These are phyloP conservation scores for Mimas tiliae DNA, from an alignment of 2,888 invertebrate species.

Conservation along the genomic window DNA sequence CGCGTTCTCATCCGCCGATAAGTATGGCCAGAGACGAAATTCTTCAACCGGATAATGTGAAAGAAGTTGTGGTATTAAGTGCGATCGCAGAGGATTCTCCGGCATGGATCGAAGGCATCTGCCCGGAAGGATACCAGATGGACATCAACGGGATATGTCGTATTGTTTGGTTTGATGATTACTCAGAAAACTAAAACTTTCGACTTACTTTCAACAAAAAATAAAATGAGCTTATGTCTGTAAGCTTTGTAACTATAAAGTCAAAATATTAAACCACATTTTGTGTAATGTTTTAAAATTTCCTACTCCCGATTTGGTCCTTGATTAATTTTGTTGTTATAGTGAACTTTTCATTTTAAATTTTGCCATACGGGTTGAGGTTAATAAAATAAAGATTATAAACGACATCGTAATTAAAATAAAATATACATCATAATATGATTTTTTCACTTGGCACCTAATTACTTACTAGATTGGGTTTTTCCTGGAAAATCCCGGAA, in stretches of 20 bases:
- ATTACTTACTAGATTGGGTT: too few relatives aligned
- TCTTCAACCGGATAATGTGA: slow-evolving; percentile 35
- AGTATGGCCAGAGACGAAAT: slow-evolving; percentile 29
- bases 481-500: too few relatives aligned
- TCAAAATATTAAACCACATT: not conserved
- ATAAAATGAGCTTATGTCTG: too few relatives aligned
- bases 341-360: not conserved
- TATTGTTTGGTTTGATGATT: slow-evolving; percentile 67
- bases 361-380: not conserved
- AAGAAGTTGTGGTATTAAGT: slow-evolving; percentile 47
- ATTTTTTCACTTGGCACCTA: too few relatives aligned
- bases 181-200: slow-evolving; percentile 15
- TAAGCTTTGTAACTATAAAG: not conserved
- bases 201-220: not conserved
- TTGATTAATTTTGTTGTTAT: not conserved
- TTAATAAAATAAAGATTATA: too few relatives aligned
- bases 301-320: too few relatives aligned
- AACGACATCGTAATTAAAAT: too few relatives aligned
- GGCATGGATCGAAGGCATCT: slow-evolving; percentile 39
- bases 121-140: slow-evolving; percentile 55
- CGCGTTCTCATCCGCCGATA: slow-evolving; percentile 34
- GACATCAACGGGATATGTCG: slow-evolving; percentile 63
- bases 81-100: slow-evolving; percentile 62
- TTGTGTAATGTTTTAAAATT: too few relatives aligned
- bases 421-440: too few relatives aligned